Conservation (phyloP, 2,888 invertebrate genomes). For the Ypsolopha sequella region DNA sequence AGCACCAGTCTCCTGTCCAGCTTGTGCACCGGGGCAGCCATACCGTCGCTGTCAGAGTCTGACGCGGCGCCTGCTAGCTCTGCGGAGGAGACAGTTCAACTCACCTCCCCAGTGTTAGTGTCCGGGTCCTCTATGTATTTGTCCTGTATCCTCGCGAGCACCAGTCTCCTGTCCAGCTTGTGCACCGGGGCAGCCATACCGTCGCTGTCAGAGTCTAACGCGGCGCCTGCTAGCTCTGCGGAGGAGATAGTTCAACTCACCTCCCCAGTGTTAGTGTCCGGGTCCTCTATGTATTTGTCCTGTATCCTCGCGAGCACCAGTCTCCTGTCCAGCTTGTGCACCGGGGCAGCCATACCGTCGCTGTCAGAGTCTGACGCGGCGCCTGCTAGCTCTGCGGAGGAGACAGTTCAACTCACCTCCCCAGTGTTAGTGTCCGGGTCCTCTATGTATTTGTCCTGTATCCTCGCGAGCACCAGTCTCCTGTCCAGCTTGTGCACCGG, state of each 20-base stretch:
- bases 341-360: constrained; percentile 14
- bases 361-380: constrained; percentile 11
- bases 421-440: too few relatives aligned
- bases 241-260: neutral
- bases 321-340: too few relatives aligned
- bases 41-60: constrained; percentile 56
- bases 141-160: constrained; percentile 33
- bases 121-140: constrained; percentile 50
- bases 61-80: constrained; percentile 60
- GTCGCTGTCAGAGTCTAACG: constrained; percentile 16
- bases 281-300: too few relatives aligned
- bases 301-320: too few relatives aligned
- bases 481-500: neutral
- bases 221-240: constrained; percentile 9
- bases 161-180: neutral
- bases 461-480: too few relatives aligned
- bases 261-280: too few relatives aligned
- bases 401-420: neutral
- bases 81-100: constrained; percentile 19
- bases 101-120: constrained; percentile 12
- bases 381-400: constrained; percentile 9
- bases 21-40: constrained; percentile 25
- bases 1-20: neutral
- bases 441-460: too few relatives aligned
- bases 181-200: constrained; percentile 9